Evolutionary conservation across 2,113 vertebrate species (phyloP), one percentile per base, ranked within the genome.

Genomic region (Anguilla rostrata): DNA sequence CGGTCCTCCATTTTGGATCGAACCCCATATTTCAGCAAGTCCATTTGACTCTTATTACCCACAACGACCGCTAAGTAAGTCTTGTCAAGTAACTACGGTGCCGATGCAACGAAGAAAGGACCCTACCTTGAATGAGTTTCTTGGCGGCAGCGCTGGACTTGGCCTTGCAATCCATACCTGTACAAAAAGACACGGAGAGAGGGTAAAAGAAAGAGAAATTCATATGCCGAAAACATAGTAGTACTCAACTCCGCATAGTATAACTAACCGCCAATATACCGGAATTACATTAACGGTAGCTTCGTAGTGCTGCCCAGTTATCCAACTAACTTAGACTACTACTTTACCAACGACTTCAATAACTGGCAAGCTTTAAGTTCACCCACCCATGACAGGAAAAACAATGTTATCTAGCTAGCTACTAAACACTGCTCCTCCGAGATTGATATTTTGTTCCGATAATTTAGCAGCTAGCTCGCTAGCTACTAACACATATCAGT

Each of bases 81-180:
- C 39, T 53, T 14, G 49, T 53, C 49, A 14, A 53, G 43, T 53
- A 53, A 53, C 43, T 46, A 46, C 9, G 49, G 49, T 53, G 8
- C 12, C 49, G 11, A 12, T 6, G 49, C 49, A 53, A 53, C 49
- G 49, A 9, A 53, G 49, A 53, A 53, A 14, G 49, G 49, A 53
- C 49, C 83, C 95, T 94, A 99, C 98, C 98, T 97, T 99, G 98
- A 71, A 98, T 94, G 46, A 99, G 95, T 89, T 96, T 98, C 95
- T 98, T 96, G 75, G 93, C 94, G 29, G 96, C 93, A 90, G 91
- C 93, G 2, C 86, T 95, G 26, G 95, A 93, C 91, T 97, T 97
- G 89, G 92, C 94, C 88, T 90, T 93, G 91, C 95, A 97, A 90
- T 97, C 97, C 97, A 98, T 97, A 82, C 94, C 98, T 99, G 91